A percentile compares a stretch with the other conserved stretches of the same genome.
Evolutionary conservation across 1,140 invertebrate species (phyloP).

Genomic region (Stegodyphus mimosarum): DNA sequence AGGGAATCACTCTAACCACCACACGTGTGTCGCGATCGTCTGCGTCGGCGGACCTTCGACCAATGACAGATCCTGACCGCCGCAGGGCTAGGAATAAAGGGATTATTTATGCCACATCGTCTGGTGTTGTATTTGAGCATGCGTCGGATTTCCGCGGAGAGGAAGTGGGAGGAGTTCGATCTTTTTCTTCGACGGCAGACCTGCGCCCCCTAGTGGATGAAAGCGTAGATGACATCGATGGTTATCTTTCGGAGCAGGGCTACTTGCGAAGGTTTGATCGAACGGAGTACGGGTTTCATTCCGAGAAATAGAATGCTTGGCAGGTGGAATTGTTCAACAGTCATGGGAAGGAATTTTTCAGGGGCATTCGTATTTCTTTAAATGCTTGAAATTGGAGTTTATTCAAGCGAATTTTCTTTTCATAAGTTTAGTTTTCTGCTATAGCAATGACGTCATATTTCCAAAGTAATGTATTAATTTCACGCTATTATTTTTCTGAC

Average conservation of each 20-base stretch:
- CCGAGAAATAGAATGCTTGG: neutral
- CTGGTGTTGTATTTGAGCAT: constrained; percentile 25
- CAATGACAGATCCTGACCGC: constrained; percentile 55
- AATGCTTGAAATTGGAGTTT: neutral
- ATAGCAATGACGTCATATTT: neutral
- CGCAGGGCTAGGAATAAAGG: constrained; percentile 59
- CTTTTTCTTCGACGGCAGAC: constrained; percentile 9
- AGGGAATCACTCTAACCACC: neutral
- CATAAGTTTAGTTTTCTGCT: neutral
- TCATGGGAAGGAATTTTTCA: neutral
- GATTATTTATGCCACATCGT: constrained; percentile 60
- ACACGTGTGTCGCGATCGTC: constrained; percentile 50
- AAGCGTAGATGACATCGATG: neutral
- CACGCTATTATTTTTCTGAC: no score
- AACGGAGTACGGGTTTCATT: neutral
- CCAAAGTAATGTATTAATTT: no score
- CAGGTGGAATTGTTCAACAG: neutral
- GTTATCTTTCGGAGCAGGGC: neutral
- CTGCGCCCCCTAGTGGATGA: constrained; percentile 33
- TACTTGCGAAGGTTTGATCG: neutral
- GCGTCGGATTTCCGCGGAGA: constrained; percentile 19
- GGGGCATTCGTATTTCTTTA: neutral
- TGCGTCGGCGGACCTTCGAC: constrained; percentile 56
- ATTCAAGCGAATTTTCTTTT: neutral
- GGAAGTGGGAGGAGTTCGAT: constrained; percentile 53